Evolutionary conservation across 2,797 vertebrate genomes (phyloP), one percentile per base, ranked within the genome.

Genomic region (Manis pentadactyla): DNA sequence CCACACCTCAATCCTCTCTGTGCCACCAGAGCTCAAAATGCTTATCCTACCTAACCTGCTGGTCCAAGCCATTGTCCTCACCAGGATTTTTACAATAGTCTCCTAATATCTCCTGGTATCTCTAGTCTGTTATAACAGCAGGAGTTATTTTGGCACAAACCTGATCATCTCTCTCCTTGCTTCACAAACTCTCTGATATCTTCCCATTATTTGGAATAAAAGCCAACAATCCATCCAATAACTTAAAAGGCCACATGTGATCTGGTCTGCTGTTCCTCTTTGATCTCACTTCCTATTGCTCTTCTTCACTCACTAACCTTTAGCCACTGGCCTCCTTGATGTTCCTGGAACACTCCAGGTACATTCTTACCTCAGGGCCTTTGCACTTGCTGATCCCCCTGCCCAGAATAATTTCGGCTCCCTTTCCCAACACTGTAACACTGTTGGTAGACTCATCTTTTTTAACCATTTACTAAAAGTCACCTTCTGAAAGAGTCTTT

Each of bases 151-250:
- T 79, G 75, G 34, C 34, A 21, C 11, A 84, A 61, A 66, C 8
- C 2, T 64, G 21, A 83, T 49, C 12, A 61, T 55, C 21, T 79
- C 31, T 94, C 21, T 68, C 42, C 59, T 96, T 82, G 42, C 5
- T 25, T 66, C 46, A 42, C 46, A 7, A 86, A 31, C 31, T 92
- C n/a, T 71, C 64, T 25, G 59, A 3, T 31, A 37, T 34, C 19
- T 90, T 86, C 46, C 53, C 27, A 53, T 86, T 82, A 49, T 77
- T 91, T 23, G 69, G 25, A 69, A 42, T 69, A 51, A 73, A 95
- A 86, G 7, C 14, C 73, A 94, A 74, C 10, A 46, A 46, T 31
- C 23, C 10, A 82, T 69, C 61, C 37, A 39, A 12, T 42, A 34
- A 61, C 49, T 39, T 86, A 46, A 88, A 75, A 74, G 82, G 9